These are phyloP conservation scores for Drosophila rellima DNA, from an alignment of 2,888 invertebrate species.

Conservation along the genomic window DNA sequence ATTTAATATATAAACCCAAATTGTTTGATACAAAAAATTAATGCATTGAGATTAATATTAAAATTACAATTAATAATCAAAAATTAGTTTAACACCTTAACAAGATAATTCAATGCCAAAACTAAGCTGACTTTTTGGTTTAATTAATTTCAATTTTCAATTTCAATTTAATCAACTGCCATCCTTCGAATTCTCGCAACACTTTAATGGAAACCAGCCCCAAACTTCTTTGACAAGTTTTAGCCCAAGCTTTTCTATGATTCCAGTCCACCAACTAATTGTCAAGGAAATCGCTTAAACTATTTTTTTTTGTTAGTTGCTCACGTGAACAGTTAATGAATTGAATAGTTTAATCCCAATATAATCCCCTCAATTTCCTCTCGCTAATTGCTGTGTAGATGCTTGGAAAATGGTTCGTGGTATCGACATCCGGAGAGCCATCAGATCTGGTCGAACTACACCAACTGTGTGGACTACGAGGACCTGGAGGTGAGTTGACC, in stretches of 20 bases:
- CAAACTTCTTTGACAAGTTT: neutral
- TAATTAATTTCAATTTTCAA: too few relatives aligned
- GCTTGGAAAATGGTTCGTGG: constrained; percentile 90
- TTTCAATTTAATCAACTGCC: too few relatives aligned
- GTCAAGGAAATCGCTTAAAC: neutral
- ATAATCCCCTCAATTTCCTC: neutral
- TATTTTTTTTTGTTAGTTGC: neutral
- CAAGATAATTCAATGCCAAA: too few relatives aligned
- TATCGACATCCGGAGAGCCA: constrained; percentile 87
- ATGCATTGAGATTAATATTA: too few relatives aligned
- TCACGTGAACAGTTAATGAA: neutral
- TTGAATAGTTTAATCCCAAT: neutral
- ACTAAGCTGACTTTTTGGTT: too few relatives aligned
- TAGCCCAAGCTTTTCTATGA: neutral
- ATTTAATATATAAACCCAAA: too few relatives aligned
- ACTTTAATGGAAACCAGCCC: neutral
- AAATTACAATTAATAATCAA: too few relatives aligned
- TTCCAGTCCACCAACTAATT: neutral
- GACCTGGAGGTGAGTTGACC: constrained; percentile 87
- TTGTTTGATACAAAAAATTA: too few relatives aligned
- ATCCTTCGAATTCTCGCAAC: neutral
- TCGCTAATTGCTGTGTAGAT: constrained; percentile 84
- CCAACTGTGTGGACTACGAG: constrained; percentile 88
- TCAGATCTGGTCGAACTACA: constrained; percentile 90
- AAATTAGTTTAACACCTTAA: too few relatives aligned